Evolutionary conservation across 2,797 vertebrate genomes (phyloP).

Genomic region (Propithecus perrieri): DNA sequence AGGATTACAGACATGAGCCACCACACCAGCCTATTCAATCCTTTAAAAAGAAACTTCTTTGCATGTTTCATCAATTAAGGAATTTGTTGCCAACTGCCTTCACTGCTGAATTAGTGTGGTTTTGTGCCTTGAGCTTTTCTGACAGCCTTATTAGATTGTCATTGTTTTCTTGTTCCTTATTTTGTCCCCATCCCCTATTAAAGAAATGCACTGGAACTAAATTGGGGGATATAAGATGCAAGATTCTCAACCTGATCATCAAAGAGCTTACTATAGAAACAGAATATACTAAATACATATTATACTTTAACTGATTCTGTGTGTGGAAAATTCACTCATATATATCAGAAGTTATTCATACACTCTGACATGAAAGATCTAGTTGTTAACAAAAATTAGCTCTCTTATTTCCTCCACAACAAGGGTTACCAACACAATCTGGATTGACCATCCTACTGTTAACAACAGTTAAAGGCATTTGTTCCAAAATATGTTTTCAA

Average conservation of each 20-base stretch:
- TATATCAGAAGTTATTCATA: not conserved
- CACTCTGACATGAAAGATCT: not conserved
- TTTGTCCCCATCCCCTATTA: not conserved
- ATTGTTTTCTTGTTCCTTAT: not conserved
- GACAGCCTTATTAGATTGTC: not conserved
- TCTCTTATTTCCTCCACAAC: not conserved
- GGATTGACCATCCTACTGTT: not conserved
- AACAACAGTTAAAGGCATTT: not conserved
- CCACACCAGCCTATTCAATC: not conserved
- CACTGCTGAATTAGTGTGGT: not conserved
- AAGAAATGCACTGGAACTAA: constrained; percentile 21
- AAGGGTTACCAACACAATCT: not conserved
- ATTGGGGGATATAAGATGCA: not conserved
- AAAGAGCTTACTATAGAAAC: not conserved
- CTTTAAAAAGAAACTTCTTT: not conserved
- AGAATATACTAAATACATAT: not conserved
- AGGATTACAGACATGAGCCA: not conserved
- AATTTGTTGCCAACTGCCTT: not conserved
- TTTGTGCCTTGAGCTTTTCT: not conserved
- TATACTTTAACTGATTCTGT: not conserved
- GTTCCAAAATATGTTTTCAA: not conserved
- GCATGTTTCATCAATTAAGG: constrained; percentile 5
- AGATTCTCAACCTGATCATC: constrained; percentile 6
- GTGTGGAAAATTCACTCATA: not conserved
- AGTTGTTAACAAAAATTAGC: not conserved